phyloP scores from a whole-genome alignment of 2,113 vertebrate genomes.

The Nesospiza acunhae region DNA sequence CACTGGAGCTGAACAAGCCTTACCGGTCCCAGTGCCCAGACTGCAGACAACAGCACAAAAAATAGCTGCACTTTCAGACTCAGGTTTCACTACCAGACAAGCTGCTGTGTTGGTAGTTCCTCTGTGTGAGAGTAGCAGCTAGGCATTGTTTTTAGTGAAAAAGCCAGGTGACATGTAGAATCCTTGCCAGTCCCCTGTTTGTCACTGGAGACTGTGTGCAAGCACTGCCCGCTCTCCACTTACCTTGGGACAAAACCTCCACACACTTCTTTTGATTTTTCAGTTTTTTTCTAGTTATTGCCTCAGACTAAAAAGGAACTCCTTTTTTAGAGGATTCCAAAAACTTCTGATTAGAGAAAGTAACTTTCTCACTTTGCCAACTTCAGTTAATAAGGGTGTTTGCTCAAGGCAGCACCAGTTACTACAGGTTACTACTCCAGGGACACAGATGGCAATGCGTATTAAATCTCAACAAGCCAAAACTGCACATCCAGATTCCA shows the following conservation, averaged over 20 bases:
- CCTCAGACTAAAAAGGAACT: background rate
- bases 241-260: background rate
- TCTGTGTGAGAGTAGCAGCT: background rate
- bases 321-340: background rate
- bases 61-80: background rate
- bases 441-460: accelerated
- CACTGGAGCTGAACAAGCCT: background rate
- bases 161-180: background rate
- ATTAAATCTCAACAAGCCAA: background rate
- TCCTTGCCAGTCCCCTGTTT: background rate
- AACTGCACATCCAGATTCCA: background rate
- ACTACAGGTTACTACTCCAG: background rate
- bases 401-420: background rate
- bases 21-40: accelerated
- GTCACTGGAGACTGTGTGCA: background rate
- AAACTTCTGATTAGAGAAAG: background rate
- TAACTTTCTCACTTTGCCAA: background rate
- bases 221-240: background rate
- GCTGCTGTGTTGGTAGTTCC: background rate
- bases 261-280: background rate
- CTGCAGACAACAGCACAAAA: background rate
- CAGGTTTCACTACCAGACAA: background rate
- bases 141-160: background rate
- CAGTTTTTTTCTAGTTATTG: background rate
- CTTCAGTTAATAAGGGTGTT: background rate